Evolutionary conservation across 2,797 vertebrate species (phyloP).

Genomic region (Anolis apletophallus): DNA sequence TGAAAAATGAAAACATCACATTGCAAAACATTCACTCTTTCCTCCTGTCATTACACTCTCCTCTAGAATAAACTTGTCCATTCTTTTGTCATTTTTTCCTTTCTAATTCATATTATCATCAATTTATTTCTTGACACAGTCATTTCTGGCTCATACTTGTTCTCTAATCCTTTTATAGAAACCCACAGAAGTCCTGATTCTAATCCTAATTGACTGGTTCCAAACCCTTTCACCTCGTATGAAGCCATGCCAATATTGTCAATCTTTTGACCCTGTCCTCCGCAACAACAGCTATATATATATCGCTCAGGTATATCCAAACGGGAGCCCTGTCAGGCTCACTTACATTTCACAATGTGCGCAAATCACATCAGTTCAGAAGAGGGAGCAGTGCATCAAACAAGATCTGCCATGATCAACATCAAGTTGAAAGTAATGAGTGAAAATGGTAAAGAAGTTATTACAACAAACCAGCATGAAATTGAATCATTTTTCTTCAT

Average conservation of each 20-base stretch:
- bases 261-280: slow-evolving; percentile 51
- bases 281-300: slow-evolving; percentile 48
- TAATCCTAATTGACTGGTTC: slow-evolving; percentile 61
- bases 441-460: slow-evolving; percentile 69
- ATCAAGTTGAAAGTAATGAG: slow-evolving; percentile 61
- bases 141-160: slow-evolving; percentile 64
- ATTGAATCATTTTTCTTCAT: slow-evolving; percentile 69
- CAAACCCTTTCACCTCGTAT: slow-evolving; percentile 19
- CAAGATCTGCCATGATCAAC: slow-evolving; percentile 62
- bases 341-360: slow-evolving; percentile 40
- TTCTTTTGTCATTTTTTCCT: slow-evolving; percentile 69
- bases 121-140: slow-evolving; percentile 75
- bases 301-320: slow-evolving; percentile 50
- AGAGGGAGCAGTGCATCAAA: slow-evolving; percentile 14
- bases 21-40: slow-evolving; percentile 68
- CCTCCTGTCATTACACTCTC: slow-evolving; percentile 54
- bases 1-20: slow-evolving; percentile 71
- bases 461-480: slow-evolving; percentile 59
- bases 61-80: slow-evolving; percentile 69
- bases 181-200: slow-evolving; percentile 46
- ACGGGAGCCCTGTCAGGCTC: slow-evolving; percentile 50
- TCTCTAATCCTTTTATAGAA: slow-evolving; percentile 70
- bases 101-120: slow-evolving; percentile 74
- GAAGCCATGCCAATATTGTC: not conserved
- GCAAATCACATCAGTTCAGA: not conserved